Percentiles rank a stretch among this genome's conserved stretches.
phyloP scores from a whole-genome alignment of 2,797 vertebrate genomes.

The Diplodus sargus region DNA sequence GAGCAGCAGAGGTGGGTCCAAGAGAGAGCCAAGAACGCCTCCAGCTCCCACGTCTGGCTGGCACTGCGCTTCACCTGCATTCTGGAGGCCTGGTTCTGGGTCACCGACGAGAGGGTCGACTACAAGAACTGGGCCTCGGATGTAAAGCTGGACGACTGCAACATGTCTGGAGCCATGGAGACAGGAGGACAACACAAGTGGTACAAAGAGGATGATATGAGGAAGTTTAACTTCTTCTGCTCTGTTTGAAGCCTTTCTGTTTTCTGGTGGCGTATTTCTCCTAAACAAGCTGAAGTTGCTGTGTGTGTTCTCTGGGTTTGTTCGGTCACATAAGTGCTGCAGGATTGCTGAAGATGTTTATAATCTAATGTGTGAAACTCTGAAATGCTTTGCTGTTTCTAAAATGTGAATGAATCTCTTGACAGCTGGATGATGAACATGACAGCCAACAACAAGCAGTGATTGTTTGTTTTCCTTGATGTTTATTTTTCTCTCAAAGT shows the following conservation, averaged over 20 bases:
- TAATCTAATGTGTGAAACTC: no score
- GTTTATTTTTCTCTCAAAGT: no score
- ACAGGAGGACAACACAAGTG: rapidly evolving
- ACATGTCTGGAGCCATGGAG: constrained; percentile 37
- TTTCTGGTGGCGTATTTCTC: background rate
- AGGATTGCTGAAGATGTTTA: no score
- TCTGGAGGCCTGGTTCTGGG: constrained; percentile 56
- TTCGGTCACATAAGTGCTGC: no score
- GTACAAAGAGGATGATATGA: rapidly evolving
- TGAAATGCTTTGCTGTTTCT: no score
- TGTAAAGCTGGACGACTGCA: rapidly evolving
- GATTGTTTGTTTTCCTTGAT: no score
- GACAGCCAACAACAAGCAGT: no score
- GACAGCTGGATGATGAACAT: no score
- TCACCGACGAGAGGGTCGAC: background rate
- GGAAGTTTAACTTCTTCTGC: constrained; percentile 38
- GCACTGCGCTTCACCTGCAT: constrained; percentile 55
- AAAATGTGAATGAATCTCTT: no score
- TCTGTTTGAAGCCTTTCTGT: background rate
- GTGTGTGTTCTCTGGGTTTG: no score
- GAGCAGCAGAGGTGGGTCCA: rapidly evolving
- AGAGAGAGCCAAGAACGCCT: background rate
- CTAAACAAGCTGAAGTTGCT: no score
- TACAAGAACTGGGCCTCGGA: background rate
- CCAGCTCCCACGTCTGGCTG: background rate